Evolutionary conservation across 1,140 invertebrate genomes (phyloP), one percentile per base, ranked within the genome.

Genomic region (Oppia nitens): DNA sequence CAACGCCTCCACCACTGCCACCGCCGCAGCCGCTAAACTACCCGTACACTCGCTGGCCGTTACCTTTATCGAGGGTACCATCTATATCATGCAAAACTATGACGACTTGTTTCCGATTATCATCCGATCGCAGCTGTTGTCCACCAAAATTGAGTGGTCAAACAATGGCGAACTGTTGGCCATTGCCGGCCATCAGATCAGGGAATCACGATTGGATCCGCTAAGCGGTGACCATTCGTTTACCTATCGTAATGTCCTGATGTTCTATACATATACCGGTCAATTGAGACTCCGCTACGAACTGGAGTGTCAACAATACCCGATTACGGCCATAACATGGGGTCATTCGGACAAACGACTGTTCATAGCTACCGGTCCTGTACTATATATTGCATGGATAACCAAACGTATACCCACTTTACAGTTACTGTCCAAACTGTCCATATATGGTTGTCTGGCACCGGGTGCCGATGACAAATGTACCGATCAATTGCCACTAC

Each of bases 261-360:
- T 87, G 67, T 87, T 88, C 69, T 89, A 87, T 66, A 84, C 28
- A 23, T 6, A 3, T 20, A 21, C 59, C 14, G 14, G 20, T 28
- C 25, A 32, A 17, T 53, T 53, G 14, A 29, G 17, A 26, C 21
- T 47, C 20, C 60, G 17, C 4, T 55, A 12, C 24, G 12, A 9
- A 29, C 25, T 63, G 3, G 27, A 58, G 12, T 61, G 28, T 58
- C 64, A 64, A 47, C 64, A 89, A 84, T 79, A 83, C 64, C 81
- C 83, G 3, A 84, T 96, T 40, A 88, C 87, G 32, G 88, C 91
- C 3, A 74, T 98, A 64, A 97, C 92, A 1, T 98, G 92, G 92
- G 94, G 91, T 28, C 93, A 98, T 74, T 93, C 94, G 71, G 94
- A 96, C 67, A 84, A 89, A 63, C 77, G 91, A 2, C 71, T 98